Conservation (phyloP, 2,888 invertebrate species). For the Macrosoma leucophasiata region DNA sequence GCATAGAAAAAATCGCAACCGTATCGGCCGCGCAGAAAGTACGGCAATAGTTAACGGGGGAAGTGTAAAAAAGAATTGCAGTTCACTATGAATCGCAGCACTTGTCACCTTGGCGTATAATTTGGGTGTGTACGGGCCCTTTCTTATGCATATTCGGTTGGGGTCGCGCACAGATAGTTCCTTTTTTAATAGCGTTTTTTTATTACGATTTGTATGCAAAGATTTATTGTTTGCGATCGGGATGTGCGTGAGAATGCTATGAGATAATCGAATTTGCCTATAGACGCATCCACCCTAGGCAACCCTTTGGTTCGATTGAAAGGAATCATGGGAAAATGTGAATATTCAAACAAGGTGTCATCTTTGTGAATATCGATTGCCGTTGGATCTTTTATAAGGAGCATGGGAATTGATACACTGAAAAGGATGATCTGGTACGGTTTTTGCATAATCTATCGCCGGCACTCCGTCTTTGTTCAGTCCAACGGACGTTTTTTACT, state of each 20-base stretch:
- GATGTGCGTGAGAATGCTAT: conserved; percentile 71
- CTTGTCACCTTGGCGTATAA: conserved; percentile 72
- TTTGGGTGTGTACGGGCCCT: conserved; percentile 62
- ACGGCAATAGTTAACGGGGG: conserved; percentile 36
- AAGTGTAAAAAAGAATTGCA: conserved; percentile 29
- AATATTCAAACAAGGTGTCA: conserved; percentile 76
- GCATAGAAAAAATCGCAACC: conserved; percentile 60
- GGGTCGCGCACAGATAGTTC: conserved; percentile 66
- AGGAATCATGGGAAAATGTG: conserved; percentile 67
- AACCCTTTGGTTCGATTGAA: conserved; percentile 60
- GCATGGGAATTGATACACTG: conserved; percentile 70
- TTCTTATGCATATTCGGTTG: conserved; percentile 68
- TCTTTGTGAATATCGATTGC: conserved; percentile 74
- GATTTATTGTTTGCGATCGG: conserved; percentile 65
- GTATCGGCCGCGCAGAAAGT: conserved; percentile 43
- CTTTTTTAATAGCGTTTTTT: conserved; percentile 71
- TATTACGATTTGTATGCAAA: conserved; percentile 66
- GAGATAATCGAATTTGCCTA: conserved; percentile 76
- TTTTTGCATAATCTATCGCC: conserved; percentile 73
- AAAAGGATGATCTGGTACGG: conserved; percentile 64
- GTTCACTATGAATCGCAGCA: conserved; percentile 50
- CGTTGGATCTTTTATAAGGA: conserved; percentile 58
- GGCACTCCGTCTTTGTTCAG: conserved; percentile 45
- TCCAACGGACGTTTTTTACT: conserved; percentile 55
- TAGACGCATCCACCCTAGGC: conserved; percentile 59